Base-by-base conservation (phyloP, 2,113 vertebrate species). In the Corythaixoides concolor region DNA sequence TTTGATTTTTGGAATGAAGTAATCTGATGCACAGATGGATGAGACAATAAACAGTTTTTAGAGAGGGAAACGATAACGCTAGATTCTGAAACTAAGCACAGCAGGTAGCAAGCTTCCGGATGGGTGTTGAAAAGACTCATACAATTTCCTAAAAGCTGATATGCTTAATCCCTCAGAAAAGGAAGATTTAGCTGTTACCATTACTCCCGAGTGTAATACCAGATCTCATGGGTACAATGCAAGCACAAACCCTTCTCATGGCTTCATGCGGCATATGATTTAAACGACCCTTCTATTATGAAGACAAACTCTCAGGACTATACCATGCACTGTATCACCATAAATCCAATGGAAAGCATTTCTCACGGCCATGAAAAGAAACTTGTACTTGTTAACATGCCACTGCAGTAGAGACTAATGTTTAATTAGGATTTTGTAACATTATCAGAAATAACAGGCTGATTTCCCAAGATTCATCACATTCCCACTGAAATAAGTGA, bases 51-150 rank as follows among this genome's bases (percentile, higher is more conserved):
- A 89, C 62, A 94, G 86, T 72, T 97, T 94, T 92, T 88, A 88
- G 66, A 85, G 53, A 92, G 37, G 30, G 85, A 92, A 95, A 85
- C 0, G 1, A 4, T 82, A 92, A 89, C 0, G 0, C 50, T 82
- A n/a, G 33, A 89, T 91, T 94, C 81, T 88, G 84, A 95, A 97
- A 94, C 81, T 39, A 88, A 93, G 63, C 87, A 91, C 94, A 97
- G 95, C 77, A 89, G 95, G 86, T 22, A 89, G 73, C 88, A 79
- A 79, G 84, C 47, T 70, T 77, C 86, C 0, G 0, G 69, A 91
- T 28, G n/a, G n/a, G 67, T 39, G 26, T 33, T 90, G 80, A 87
- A 96, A 93, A 95, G 86, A 82, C 14, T 94, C 16, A 0, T 3
- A 78, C 53, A 11, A 74, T 89, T 82, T 91, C 55, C 85, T 78